Evolutionary conservation across 2,113 vertebrate genomes (phyloP).

Genomic region (Syngnathus floridae): DNA sequence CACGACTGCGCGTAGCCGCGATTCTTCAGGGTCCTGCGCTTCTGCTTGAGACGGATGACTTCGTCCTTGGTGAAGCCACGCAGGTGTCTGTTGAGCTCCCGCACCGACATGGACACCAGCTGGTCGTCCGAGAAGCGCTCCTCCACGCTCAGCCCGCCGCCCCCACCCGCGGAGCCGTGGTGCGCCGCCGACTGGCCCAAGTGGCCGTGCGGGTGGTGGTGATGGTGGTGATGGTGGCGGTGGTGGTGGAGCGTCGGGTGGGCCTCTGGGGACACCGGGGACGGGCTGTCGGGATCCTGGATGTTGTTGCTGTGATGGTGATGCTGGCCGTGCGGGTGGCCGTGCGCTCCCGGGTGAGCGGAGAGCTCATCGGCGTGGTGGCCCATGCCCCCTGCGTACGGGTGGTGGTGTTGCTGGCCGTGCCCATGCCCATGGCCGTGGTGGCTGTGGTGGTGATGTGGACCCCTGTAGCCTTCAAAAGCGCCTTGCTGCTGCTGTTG

Average conservation of each 20-base stretch:
- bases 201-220: slow-evolving; percentile 69
- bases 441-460: slow-evolving; percentile 86
- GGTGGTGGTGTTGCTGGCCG: slow-evolving; percentile 84
- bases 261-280: slow-evolving; percentile 80
- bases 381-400: slow-evolving; percentile 72
- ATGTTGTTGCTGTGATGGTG: slow-evolving; percentile 74
- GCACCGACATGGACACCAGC: slow-evolving; percentile 97
- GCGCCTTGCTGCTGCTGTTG: too few species aligned
- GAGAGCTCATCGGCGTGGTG: slow-evolving; percentile 85
- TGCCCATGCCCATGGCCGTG: slow-evolving; percentile 76
- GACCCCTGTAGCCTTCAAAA: too few species aligned
- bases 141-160: slow-evolving; percentile 76
- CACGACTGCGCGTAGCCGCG: slow-evolving; percentile 98
- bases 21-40: slow-evolving; percentile 98
- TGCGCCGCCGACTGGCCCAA: slow-evolving; percentile 56
- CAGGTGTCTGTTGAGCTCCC: slow-evolving; percentile 98
- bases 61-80: slow-evolving; percentile 99
- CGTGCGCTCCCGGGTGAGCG: slow-evolving; percentile 79
- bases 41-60: slow-evolving; percentile 99
- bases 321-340: slow-evolving; percentile 68
- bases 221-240: slow-evolving; percentile 76
- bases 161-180: slow-evolving; percentile 56
- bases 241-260: slow-evolving; percentile 87
- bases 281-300: slow-evolving; percentile 82
- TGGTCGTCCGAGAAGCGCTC: slow-evolving; percentile 98